These are phyloP conservation scores for Chalcis sispes DNA, from an alignment of 2,888 invertebrate species.

Conservation along the genomic window DNA sequence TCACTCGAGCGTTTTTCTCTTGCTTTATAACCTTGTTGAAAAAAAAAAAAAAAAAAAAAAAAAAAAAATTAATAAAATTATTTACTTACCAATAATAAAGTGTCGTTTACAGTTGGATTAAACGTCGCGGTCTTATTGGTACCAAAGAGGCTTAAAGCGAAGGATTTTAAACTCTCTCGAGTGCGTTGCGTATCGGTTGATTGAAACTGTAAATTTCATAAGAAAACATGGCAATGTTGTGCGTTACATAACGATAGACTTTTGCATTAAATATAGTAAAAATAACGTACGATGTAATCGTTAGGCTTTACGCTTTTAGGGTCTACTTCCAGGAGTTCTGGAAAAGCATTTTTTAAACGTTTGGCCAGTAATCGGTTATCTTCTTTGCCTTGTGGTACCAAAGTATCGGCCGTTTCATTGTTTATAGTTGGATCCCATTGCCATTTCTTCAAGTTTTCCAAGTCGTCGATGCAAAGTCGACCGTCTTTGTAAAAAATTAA, in stretches of 20 bases:
- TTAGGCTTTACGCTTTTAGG: conserved; percentile 64
- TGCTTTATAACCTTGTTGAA: too few species aligned
- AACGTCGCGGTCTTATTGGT: conserved; percentile 59
- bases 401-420: conserved; percentile 78
- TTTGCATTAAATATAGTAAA: neutral
- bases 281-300: conserved; percentile 62
- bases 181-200: conserved; percentile 80
- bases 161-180: conserved; percentile 80
- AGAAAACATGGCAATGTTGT: too few species aligned
- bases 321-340: conserved; percentile 77
- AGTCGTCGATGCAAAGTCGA: conserved; percentile 81
- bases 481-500: conserved; percentile 20
- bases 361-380: conserved; percentile 82
- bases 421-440: conserved; percentile 81
- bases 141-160: conserved; percentile 81
- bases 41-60: neutral
- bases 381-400: conserved; percentile 80
- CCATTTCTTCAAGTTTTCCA: conserved; percentile 82
- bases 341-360: conserved; percentile 81
- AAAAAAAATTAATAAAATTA: neutral
- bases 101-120: conserved; percentile 71
- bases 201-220: conserved; percentile 82
- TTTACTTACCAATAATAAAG: conserved; percentile 71
- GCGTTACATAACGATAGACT: too few species aligned
- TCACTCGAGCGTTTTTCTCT: too few species aligned